phyloP scores from a whole-genome alignment of 2,888 invertebrate genomes.

The Drosophila picticornis region DNA sequence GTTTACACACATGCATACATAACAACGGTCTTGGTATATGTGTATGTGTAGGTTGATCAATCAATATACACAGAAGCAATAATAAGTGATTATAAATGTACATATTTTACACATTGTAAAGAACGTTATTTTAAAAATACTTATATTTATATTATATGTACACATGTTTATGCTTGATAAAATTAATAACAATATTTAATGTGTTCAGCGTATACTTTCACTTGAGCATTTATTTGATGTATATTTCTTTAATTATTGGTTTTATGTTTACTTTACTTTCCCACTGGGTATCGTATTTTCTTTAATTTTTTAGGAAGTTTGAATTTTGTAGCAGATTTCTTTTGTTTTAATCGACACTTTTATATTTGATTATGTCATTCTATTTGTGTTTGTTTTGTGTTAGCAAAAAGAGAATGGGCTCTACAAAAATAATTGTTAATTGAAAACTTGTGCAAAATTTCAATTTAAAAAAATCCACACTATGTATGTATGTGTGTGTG shows the following conservation, averaged over 20 bases:
- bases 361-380: conserved; percentile 8
- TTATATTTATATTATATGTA: background rate
- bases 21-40: background rate
- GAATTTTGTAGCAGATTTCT: background rate
- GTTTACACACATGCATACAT: conserved; percentile 3
- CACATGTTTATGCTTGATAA: background rate
- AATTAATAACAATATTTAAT: background rate
- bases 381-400: conserved; percentile 6
- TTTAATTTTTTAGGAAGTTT: background rate
- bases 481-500: conserved; percentile 11
- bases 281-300: background rate
- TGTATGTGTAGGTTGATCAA: conserved; percentile 9
- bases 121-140: conserved; percentile 1
- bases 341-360: background rate
- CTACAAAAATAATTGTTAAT: background rate
- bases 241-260: background rate
- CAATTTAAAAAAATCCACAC: conserved; percentile 26
- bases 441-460: conserved; percentile 12
- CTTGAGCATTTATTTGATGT: background rate
- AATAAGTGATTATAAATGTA: conserved; percentile 7
- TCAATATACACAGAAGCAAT: conserved; percentile 3
- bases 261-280: background rate
- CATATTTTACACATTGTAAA: background rate
- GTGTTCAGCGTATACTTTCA: background rate
- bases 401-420: background rate